Evolutionary conservation across 2,797 vertebrate species (phyloP), one percentile per base, ranked within the genome.

Genomic region (Enteromius trimaculatus): DNA sequence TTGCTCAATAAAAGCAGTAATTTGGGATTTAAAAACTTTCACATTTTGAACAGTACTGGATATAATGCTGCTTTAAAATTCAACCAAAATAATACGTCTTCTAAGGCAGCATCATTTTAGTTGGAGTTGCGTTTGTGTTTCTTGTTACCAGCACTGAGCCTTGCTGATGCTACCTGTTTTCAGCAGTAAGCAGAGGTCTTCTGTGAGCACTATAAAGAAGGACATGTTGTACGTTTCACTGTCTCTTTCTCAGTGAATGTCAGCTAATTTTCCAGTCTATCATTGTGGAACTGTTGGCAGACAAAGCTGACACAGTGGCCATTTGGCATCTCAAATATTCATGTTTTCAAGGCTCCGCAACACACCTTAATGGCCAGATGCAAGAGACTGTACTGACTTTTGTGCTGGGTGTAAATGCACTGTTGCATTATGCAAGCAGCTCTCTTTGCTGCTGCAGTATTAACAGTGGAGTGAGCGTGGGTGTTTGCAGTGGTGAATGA

Each of bases 281-380:
- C 9, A 29, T 58, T 83, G 79, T 86, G 81, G 86, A 78, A 13
- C 65, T 51, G 82, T 80, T 86, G 79, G 58, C 55, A 84, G 68
- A 65, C 51, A 64, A 26, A 51, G 65, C 49, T 69, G 64, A 31
- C 34, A 42, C n/a, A 6, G 9, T 37, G 51, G 34, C 80, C 65
- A 76, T 85, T 83, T 83, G 26, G n/a, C 8, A 4, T 77, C 60
- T 89, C 65, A 89, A 89, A 88, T 86, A 85, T 88, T 87, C 64
- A 87, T 74, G 80, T 60, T 84, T 88, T 79, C 79, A 64, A 80
- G 81, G 26, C 53, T 23, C 10, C 66, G 70, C 42, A 17, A 69
- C 83, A 86, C 51, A 83, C 37, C 16, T 58, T n/a, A 69, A 69
- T 34, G 62, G 29, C 42, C 1, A 19, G 26, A 11, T 62, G 9